Evolutionary conservation across 30 jellyfish, hydroid and myxozoan genomes (phyloP).

Genomic region (Morbakka virulenta): DNA sequence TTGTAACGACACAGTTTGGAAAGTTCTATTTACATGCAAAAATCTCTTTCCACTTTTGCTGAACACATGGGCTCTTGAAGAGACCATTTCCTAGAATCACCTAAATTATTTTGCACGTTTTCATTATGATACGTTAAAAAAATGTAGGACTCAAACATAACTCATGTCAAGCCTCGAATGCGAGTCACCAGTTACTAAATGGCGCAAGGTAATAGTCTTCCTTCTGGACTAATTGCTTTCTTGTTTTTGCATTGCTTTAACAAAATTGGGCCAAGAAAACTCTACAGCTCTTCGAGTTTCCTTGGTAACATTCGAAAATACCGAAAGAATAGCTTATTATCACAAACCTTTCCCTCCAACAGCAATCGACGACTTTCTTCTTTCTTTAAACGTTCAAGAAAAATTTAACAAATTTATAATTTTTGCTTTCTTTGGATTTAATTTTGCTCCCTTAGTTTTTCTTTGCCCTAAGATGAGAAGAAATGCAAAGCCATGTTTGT

Average conservation of each 20-base stretch:
- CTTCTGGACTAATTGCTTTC: conserved; percentile 47
- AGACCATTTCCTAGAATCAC: conserved; percentile 26
- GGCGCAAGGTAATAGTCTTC: conserved; percentile 59
- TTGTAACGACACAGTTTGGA: conserved; percentile 56
- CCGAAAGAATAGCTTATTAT: conserved; percentile 43
- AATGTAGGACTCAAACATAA: conserved; percentile 59
- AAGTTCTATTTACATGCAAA: conserved; percentile 25
- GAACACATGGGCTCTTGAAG: conserved; percentile 32
- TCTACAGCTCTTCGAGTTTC: conserved; percentile 27
- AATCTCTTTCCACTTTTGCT: conserved; percentile 36
- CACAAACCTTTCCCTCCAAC: conserved; percentile 31
- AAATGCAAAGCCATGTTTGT: too few relatives aligned
- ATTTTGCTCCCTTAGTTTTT: too few relatives aligned
- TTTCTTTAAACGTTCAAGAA: conserved; percentile 22
- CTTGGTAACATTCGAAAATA: conserved; percentile 35
- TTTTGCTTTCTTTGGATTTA: too few relatives aligned
- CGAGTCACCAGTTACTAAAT: conserved; percentile 64
- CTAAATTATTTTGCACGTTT: conserved; percentile 43
- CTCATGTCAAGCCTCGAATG: conserved; percentile 63
- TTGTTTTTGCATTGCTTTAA: conserved; percentile 32
- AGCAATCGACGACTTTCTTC: conserved; percentile 31
- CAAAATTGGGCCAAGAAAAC: conserved; percentile 34
- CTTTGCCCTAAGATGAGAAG: too few relatives aligned
- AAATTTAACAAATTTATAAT: too few relatives aligned
- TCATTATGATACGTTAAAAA: conserved; percentile 41